These are phyloP conservation scores for Galerucella pusilla DNA, from an alignment of 2,888 invertebrate species.

Conservation along the genomic window DNA sequence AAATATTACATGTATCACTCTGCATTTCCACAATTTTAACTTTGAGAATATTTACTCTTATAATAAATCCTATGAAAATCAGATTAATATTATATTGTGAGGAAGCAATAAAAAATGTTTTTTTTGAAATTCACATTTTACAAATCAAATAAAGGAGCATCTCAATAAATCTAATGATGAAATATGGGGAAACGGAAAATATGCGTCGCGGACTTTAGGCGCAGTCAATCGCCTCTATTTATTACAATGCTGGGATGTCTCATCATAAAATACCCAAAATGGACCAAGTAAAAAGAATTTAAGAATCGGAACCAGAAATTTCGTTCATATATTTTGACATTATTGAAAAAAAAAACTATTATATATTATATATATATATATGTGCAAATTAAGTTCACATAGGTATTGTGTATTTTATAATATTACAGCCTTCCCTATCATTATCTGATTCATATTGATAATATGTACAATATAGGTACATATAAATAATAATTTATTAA, in stretches of 20 bases:
- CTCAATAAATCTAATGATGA: conserved; percentile 17
- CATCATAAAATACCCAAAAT: conserved; percentile 1
- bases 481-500: conserved; percentile 60
- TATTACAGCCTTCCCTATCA: conserved; percentile 39
- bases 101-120: not conserved
- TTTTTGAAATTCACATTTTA: not conserved
- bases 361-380: too few species aligned
- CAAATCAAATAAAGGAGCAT: not conserved
- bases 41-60: not conserved
- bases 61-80: not conserved
- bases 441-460: conserved; percentile 59
- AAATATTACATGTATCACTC: not conserved
- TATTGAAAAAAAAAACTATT: too few species aligned
- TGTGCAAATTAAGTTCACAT: not conserved
- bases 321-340: too few species aligned
- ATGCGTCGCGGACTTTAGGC: conserved; percentile 52
- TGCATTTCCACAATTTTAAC: not conserved
- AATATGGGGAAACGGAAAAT: conserved; percentile 31
- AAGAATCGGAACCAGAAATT: too few species aligned
- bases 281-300: not conserved
- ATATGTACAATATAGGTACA: conserved; percentile 63
- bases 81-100: not conserved
- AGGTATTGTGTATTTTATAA: not conserved
- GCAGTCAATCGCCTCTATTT: conserved; percentile 54
- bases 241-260: conserved; percentile 37